Percentiles rank a stretch among this genome's conserved stretches.
phyloP scores from a whole-genome alignment of 2,113 vertebrate species.

The Myrmecophaga tridactyla region DNA sequence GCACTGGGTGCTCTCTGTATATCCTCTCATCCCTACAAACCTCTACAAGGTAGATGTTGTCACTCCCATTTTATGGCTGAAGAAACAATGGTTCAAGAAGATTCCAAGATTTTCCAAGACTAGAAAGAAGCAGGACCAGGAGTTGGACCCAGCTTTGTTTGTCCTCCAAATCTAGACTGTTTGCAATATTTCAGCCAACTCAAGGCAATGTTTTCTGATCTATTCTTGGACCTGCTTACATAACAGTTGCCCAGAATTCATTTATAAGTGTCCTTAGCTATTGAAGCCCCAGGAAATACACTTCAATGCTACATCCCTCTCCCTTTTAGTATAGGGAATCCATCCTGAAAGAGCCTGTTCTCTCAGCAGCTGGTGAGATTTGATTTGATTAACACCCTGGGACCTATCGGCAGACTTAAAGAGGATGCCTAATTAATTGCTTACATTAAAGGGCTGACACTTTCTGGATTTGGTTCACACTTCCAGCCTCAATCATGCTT shows the following conservation, averaged over 20 bases:
- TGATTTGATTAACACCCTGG: constrained; percentile 55
- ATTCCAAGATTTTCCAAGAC: not conserved
- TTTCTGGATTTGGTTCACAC: constrained; percentile 51
- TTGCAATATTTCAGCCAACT: not conserved
- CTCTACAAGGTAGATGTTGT: not conserved
- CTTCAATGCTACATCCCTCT: not conserved
- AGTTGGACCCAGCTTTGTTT: not conserved
- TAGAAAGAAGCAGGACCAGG: not conserved
- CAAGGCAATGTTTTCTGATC: not conserved
- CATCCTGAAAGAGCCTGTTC: not conserved
- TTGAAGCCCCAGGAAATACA: not conserved
- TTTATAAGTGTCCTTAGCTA: not conserved
- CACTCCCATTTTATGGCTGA: not conserved
- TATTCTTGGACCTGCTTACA: accelerated
- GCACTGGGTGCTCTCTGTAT: not conserved
- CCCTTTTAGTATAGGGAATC: not conserved
- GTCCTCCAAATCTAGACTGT: not conserved
- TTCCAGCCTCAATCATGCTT: constrained; percentile 45
- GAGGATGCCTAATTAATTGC: constrained; percentile 65
- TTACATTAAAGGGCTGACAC: constrained; percentile 57
- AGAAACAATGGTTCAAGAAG: not conserved
- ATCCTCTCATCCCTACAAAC: not conserved
- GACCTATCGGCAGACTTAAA: constrained; percentile 47
- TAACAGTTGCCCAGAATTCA: not conserved
- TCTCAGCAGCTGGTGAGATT: constrained; percentile 52